Conservation (phyloP, 1,140 invertebrate genomes). For the Piezodorus guildinii region DNA sequence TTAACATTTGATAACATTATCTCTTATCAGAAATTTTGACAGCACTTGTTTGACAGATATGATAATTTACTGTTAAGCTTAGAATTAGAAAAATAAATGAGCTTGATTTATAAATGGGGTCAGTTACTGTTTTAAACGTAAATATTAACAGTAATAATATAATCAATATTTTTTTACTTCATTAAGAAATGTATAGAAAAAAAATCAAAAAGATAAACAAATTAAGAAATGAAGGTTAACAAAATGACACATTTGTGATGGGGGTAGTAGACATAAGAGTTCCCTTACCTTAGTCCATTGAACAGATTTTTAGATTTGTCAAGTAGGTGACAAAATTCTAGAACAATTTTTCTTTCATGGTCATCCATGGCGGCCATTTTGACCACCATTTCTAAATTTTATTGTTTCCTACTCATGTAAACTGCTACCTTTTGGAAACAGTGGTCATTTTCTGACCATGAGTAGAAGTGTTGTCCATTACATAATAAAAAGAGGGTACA, state of each 20-base stretch:
- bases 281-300: constrained; percentile 77
- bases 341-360: constrained; percentile 85
- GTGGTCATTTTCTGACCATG: constrained; percentile 14
- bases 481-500: neutral
- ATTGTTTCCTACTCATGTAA: constrained; percentile 3
- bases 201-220: too few relatives aligned
- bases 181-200: too few relatives aligned
- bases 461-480: neutral
- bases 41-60: too few relatives aligned
- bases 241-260: too few relatives aligned
- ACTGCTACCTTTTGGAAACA: constrained; percentile 8
- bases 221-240: too few relatives aligned
- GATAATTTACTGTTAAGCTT: too few relatives aligned
- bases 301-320: constrained; percentile 97
- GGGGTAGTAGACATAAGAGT: neutral
- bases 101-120: too few relatives aligned
- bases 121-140: too few relatives aligned
- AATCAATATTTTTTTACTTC: too few relatives aligned
- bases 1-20: neutral
- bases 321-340: constrained; percentile 90
- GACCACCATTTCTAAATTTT: constrained; percentile 35
- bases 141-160: too few relatives aligned
- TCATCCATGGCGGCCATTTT: constrained; percentile 67
- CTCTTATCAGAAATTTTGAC: neutral
- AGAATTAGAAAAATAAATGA: too few relatives aligned